A percentile compares a stretch with the other conserved stretches of the same genome.
Conservation (phyloP, 1,140 invertebrate species). For the Scaptomyza montana region DNA sequence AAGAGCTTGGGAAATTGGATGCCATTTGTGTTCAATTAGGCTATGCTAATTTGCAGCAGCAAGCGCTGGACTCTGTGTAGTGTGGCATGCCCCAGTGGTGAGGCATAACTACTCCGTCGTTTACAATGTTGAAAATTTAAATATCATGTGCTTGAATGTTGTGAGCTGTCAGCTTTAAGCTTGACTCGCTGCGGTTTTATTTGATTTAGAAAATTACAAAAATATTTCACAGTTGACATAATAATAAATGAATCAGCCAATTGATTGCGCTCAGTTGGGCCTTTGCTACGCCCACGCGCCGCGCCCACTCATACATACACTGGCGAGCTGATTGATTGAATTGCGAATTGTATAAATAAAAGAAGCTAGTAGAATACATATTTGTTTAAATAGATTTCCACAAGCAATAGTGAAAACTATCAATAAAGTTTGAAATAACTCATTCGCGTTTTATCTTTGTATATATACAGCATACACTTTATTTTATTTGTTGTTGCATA, state of each 20-base stretch:
- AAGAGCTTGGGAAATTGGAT: conserved; percentile 60
- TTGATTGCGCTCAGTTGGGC: conserved; percentile 13
- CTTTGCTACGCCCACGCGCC: conserved; percentile 13
- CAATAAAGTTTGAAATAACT: conserved; percentile 60
- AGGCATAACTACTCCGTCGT: not conserved
- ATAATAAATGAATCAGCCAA: conserved; percentile 68
- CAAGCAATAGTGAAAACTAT: conserved; percentile 45
- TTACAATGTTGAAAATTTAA: conserved; percentile 10
- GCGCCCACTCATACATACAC: not conserved
- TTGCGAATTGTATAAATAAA: conserved; percentile 23
- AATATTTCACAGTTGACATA: conserved; percentile 68
- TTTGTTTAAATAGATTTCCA: conserved; percentile 52
- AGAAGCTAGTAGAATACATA: not conserved
- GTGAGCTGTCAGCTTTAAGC: not conserved
- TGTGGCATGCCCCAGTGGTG: not conserved
- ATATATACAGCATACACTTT: conserved; percentile 5
- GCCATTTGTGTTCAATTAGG: conserved; percentile 81
- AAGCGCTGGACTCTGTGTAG: conserved; percentile 15
- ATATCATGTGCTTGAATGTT: conserved; percentile 8
- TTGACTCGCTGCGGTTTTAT: conserved; percentile 46
- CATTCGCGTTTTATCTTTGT: conserved; percentile 30
- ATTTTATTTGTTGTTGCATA: not conserved
- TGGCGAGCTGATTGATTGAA: conserved; percentile 68
- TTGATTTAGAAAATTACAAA: conserved; percentile 62
- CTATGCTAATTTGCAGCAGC: conserved; percentile 74